Percentiles rank a stretch among this genome's conserved stretches.
Conservation (phyloP, 35 echinoderm and acorn worm genomes). For the Chiridota heheva region DNA sequence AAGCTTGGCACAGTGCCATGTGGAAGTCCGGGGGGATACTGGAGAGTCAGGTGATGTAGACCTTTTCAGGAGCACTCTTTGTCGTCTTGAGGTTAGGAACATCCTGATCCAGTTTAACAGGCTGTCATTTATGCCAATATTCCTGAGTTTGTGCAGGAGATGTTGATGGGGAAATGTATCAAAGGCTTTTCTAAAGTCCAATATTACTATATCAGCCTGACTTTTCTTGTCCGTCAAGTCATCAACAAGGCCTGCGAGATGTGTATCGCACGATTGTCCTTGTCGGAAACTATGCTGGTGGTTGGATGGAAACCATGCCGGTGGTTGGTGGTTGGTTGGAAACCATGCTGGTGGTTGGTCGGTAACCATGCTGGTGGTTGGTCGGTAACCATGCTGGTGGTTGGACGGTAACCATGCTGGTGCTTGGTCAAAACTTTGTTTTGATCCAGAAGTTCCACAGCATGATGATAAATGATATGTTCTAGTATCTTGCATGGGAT, state of each 20-base stretch:
- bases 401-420: too few species aligned
- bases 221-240: slow-evolving; percentile 40
- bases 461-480: slow-evolving; percentile 28
- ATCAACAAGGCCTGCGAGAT: slow-evolving; percentile 44
- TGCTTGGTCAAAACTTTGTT: too few species aligned
- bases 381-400: slow-evolving; percentile 52
- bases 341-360: too few species aligned
- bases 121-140: slow-evolving; percentile 14
- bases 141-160: slow-evolving; percentile 24
- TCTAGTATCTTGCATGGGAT: slow-evolving; percentile 53
- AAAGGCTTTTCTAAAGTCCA: slow-evolving; percentile 69
- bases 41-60: neutral
- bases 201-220: slow-evolving; percentile 37
- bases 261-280: slow-evolving; percentile 64
- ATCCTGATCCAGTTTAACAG: slow-evolving; percentile 5
- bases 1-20: slow-evolving; percentile 22
- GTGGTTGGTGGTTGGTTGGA: too few species aligned
- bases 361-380: too few species aligned
- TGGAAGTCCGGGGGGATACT: slow-evolving; percentile 12
- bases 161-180: slow-evolving; percentile 44
- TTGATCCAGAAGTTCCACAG: slow-evolving; percentile 44
- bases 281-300: slow-evolving; percentile 51
- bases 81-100: neutral
- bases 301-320: too few species aligned
- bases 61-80: neutral